Evolutionary conservation across 2,113 vertebrate genomes (phyloP).

Genomic region (Otolemur garnettii): DNA sequence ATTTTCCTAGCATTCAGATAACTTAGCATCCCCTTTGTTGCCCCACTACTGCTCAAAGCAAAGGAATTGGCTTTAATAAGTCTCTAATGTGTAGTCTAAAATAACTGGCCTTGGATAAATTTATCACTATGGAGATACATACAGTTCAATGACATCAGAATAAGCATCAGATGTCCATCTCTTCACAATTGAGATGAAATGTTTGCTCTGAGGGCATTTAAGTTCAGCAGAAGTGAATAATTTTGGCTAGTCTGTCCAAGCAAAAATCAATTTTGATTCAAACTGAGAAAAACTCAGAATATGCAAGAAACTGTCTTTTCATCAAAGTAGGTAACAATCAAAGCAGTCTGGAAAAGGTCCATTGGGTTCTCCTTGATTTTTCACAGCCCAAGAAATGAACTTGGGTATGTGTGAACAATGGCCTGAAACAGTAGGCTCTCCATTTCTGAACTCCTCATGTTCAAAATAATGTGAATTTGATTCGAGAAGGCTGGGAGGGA

Average conservation of each 20-base stretch:
- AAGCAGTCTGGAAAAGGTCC: constrained; percentile 50
- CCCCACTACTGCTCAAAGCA: constrained; percentile 39
- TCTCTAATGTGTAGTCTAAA: neutral
- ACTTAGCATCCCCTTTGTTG: constrained; percentile 32
- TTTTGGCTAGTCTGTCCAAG: constrained; percentile 1
- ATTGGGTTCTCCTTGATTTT: constrained; percentile 57
- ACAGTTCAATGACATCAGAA: constrained; percentile 45
- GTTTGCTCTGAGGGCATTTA: constrained; percentile 46
- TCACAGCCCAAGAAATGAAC: constrained; percentile 44
- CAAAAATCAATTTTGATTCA: constrained; percentile 60
- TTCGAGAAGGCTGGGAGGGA: constrained; percentile 15
- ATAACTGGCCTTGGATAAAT: constrained; percentile 26
- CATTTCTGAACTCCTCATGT: constrained; percentile 40
- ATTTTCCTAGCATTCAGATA: constrained; percentile 45
- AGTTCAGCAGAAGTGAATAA: constrained; percentile 54
- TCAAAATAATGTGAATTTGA: constrained; percentile 21
- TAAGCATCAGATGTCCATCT: constrained; percentile 47
- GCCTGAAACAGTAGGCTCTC: neutral
- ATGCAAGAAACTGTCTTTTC: constrained; percentile 41
- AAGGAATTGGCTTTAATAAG: neutral
- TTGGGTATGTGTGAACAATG: constrained; percentile 33
- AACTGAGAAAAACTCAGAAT: constrained; percentile 57
- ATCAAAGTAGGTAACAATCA: constrained; percentile 41
- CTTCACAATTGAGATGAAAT: constrained; percentile 28
- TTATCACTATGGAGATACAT: constrained; percentile 38